Evolutionary conservation across 2,113 vertebrate genomes (phyloP).

Genomic region (Callipepla squamata): DNA sequence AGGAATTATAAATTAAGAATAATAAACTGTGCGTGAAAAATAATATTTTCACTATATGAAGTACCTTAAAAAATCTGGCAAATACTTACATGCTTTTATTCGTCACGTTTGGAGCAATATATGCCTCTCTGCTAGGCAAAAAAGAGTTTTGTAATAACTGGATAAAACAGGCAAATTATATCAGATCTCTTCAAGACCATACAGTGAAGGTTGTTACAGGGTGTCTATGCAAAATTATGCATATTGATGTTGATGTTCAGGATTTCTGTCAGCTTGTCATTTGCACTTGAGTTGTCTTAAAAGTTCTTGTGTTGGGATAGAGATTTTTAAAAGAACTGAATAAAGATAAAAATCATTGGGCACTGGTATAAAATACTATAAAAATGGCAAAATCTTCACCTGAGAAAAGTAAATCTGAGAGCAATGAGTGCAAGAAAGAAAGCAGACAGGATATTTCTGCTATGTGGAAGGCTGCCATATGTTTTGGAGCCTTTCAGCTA

Average conservation of each 20-base stretch:
- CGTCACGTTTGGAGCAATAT: not conserved
- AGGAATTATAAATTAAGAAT: constrained; percentile 67
- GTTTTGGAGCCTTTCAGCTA: constrained; percentile 40
- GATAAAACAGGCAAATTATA: constrained; percentile 1
- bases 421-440: not conserved
- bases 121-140: not conserved
- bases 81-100: not conserved
- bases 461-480: not conserved
- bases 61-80: not conserved
- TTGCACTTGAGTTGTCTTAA: constrained; percentile 47
- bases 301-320: constrained; percentile 44
- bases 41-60: not conserved
- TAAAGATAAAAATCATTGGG: not conserved
- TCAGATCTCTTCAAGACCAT: not conserved
- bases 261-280: constrained; percentile 45
- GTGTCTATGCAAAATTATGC: constrained; percentile 45
- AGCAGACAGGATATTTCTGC: not conserved
- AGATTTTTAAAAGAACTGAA: not conserved
- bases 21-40: constrained; percentile 24
- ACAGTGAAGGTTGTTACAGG: constrained; percentile 45
- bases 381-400: constrained; percentile 12
- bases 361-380: not conserved
- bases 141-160: not conserved
- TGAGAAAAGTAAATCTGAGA: not conserved
- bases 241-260: not conserved